These are phyloP conservation scores for Tinea pellionella DNA, from an alignment of 2,888 invertebrate species.

Conservation along the genomic window DNA sequence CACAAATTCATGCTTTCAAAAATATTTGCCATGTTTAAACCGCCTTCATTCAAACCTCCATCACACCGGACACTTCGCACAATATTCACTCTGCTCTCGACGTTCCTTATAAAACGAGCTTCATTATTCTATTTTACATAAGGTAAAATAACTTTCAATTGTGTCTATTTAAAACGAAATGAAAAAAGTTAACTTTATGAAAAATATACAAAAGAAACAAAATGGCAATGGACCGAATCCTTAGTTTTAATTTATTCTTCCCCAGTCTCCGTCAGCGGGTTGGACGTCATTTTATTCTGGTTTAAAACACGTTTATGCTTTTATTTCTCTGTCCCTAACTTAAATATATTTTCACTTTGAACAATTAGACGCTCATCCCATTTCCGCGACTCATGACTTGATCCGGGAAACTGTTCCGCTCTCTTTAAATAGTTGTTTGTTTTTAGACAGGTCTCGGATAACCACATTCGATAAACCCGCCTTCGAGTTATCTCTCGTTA, in stretches of 20 bases:
- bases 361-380: constrained; percentile 28
- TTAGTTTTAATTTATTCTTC: constrained; percentile 55
- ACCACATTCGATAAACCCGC: constrained; percentile 28
- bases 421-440: constrained; percentile 44
- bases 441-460: constrained; percentile 36
- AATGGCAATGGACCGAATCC: constrained; percentile 43
- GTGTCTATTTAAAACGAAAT: not conserved
- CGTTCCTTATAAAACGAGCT: no score
- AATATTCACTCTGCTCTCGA: no score
- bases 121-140: not conserved
- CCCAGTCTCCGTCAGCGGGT: constrained; percentile 30
- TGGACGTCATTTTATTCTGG: constrained; percentile 48
- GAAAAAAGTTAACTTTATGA: constrained; percentile 22
- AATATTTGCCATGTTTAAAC: constrained; percentile 24
- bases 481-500: constrained; percentile 31
- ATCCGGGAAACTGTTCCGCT: constrained; percentile 36
- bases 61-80: no score
- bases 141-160: not conserved
- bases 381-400: constrained; percentile 22
- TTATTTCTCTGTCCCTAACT: not conserved
- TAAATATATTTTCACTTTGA: constrained; percentile 23
- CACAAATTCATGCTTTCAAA: constrained; percentile 17
- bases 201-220: constrained; percentile 22
- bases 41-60: constrained; percentile 13
- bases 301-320: constrained; percentile 48